Base-by-base conservation (phyloP, 2,113 vertebrate species). In the Cebus imitator region DNA sequence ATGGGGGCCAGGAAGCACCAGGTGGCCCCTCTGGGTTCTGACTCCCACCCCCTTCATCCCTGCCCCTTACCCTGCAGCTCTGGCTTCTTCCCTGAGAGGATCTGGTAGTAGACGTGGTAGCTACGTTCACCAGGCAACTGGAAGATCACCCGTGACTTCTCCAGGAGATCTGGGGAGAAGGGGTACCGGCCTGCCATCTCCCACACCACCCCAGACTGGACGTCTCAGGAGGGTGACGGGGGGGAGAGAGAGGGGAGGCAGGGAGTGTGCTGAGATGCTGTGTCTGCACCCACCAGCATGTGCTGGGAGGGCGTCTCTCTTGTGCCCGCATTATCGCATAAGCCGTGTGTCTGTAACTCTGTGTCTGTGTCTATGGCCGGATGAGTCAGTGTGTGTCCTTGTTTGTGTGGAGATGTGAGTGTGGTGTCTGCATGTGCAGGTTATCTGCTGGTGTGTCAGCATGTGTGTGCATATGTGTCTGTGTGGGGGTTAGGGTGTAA, bases 121-220 rank as follows among this genome's bases (percentile, higher is more conserved):
- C 99, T 99, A 90, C 99, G 99, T 97, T 99, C 99, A 48, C 98
- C 99, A 0, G 99, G 99, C 97, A 99, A 99, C 99, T 99, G 99
- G 98, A 99, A 99, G 97, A 99, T 99, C 94, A 99, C 99, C 98
- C 99, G 99, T 7, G 99, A 99, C 98, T 99, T 99, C 98, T 99
- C 99, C 94, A 99, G 98, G 90, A 99, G 99, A 96, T 99, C 99
- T 99, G 96, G 84, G 97, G 64, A 21, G 87, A 97, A 90, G 0
- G 72, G 73, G 30, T 6, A 1, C 70, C 2, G 1, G 35, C n/a
- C 52, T 75, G n/a, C 43, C n/a, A 14, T 55, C 66, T 55, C 8
- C 50, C 55, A 10, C 10, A 58, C 70, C n/a, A 80, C 66, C 52
- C 68, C 45, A 21, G 99, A 99, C 84, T 99, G 99, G 95, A 99